A percentile compares a stretch with the other conserved stretches of the same genome.
These are phyloP conservation scores for Synergus laeviventris DNA, from an alignment of 2,888 invertebrate species.

Conservation along the genomic window DNA sequence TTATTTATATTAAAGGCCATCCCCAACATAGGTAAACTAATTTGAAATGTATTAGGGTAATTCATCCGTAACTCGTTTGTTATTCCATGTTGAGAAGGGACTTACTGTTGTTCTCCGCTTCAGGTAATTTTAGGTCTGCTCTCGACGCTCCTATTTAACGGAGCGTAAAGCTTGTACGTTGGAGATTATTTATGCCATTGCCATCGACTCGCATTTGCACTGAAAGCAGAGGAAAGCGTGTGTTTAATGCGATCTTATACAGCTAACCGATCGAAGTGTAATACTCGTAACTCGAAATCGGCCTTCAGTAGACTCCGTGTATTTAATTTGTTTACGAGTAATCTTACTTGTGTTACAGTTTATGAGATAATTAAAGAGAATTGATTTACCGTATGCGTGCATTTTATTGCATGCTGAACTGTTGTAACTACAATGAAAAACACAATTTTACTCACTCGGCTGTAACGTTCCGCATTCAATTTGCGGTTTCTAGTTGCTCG, in stretches of 20 bases:
- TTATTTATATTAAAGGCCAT: too few relatives aligned
- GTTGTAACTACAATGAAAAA: slow-evolving; percentile 18
- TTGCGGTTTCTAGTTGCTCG: neutral
- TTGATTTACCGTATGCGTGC: slow-evolving; percentile 28
- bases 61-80: neutral
- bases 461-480: neutral
- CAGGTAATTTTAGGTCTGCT: slow-evolving; percentile 35
- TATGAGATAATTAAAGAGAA: slow-evolving; percentile 29
- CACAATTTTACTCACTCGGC: slow-evolving; percentile 5
- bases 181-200: slow-evolving; percentile 37
- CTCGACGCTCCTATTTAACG: slow-evolving; percentile 34
- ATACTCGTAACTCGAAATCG: slow-evolving; percentile 33
- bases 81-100: slow-evolving; percentile 16
- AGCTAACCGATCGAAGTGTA: slow-evolving; percentile 18
- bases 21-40: neutral
- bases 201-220: slow-evolving; percentile 30
- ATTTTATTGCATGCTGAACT: slow-evolving; percentile 15
- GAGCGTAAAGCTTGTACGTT: slow-evolving; percentile 36
- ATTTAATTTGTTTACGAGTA: slow-evolving; percentile 35
- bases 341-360: slow-evolving; percentile 7
- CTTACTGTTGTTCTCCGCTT: slow-evolving; percentile 23
- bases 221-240: slow-evolving; percentile 30
- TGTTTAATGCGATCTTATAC: slow-evolving; percentile 32
- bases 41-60: neutral
- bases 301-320: slow-evolving; percentile 28